Conservation (phyloP, 2,888 invertebrate species). For the Nasonovia ribisnigri region DNA sequence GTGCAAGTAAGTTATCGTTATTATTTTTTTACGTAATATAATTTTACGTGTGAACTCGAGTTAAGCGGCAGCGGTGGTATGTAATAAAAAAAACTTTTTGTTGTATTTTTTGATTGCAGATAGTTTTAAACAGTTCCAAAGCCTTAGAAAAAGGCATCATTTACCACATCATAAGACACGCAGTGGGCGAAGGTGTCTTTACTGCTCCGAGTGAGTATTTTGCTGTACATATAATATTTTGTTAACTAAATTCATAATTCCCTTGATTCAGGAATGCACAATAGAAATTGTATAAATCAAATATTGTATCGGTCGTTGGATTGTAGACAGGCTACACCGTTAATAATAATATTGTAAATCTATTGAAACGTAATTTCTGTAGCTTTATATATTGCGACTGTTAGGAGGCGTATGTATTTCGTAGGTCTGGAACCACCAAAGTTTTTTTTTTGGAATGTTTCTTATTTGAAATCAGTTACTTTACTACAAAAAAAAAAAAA, state of each 20-base stretch:
- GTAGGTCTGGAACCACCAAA: too few relatives aligned
- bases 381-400: not conserved
- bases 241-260: not conserved
- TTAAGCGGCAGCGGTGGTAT: not conserved
- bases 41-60: not conserved
- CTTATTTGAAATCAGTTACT: too few relatives aligned
- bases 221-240: not conserved
- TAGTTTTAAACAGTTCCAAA: constrained; percentile 67
- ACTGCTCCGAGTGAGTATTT: constrained; percentile 67
- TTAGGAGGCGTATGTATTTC: not conserved
- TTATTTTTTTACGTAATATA: not conserved
- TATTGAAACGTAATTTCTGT: not conserved
- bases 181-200: constrained; percentile 68
- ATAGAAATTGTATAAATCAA: not conserved
- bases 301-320: not conserved
- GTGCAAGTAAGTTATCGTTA: constrained; percentile 63
- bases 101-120: constrained; percentile 66
- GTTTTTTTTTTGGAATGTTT: too few relatives aligned
- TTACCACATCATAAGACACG: constrained; percentile 68
- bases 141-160: constrained; percentile 67
- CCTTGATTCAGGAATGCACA: not conserved
- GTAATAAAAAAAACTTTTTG: not conserved
- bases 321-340: not conserved
- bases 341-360: not conserved
- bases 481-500: too few relatives aligned